phyloP scores from a whole-genome alignment of 2,797 vertebrate genomes.

The Falco berigora region DNA sequence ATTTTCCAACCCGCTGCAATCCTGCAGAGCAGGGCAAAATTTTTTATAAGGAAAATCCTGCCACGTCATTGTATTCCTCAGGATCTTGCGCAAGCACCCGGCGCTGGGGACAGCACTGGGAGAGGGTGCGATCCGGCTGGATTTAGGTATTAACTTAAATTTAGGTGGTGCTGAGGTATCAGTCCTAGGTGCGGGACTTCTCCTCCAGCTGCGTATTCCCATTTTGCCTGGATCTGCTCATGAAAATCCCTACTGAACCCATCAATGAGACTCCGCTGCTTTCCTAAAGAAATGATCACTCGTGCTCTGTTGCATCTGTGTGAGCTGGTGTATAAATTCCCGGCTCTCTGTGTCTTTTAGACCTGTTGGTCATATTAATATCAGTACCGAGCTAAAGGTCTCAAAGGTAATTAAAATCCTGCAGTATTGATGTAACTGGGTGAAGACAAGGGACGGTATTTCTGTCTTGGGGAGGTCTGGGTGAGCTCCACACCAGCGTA shows the following conservation, averaged over 20 bases:
- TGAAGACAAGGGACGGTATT: not conserved
- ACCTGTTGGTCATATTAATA: not conserved
- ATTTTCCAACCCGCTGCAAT: conserved; percentile 42
- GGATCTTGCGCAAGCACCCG: not conserved
- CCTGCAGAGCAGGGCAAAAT: conserved; percentile 22
- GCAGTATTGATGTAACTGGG: not conserved
- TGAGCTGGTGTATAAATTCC: not conserved
- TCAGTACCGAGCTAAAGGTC: not conserved
- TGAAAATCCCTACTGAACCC: not conserved
- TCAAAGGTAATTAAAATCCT: not conserved
- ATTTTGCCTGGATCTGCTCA: accelerated
- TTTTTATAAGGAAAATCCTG: not conserved
- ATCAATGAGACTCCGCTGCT: accelerated
- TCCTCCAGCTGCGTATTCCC: not conserved
- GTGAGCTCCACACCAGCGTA: not conserved
- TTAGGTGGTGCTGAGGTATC: not conserved
- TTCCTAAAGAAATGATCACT: not conserved
- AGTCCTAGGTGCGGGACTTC: not conserved
- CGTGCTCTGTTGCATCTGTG: accelerated
- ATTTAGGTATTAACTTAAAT: not conserved
- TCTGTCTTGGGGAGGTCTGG: not conserved
- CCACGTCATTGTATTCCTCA: not conserved
- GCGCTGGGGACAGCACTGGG: not conserved
- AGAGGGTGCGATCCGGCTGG: not conserved
- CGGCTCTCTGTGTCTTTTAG: not conserved